These are phyloP conservation scores for Drosophila pseudoobscura DNA, from an alignment of 1,140 invertebrate species.

Conservation along the genomic window DNA sequence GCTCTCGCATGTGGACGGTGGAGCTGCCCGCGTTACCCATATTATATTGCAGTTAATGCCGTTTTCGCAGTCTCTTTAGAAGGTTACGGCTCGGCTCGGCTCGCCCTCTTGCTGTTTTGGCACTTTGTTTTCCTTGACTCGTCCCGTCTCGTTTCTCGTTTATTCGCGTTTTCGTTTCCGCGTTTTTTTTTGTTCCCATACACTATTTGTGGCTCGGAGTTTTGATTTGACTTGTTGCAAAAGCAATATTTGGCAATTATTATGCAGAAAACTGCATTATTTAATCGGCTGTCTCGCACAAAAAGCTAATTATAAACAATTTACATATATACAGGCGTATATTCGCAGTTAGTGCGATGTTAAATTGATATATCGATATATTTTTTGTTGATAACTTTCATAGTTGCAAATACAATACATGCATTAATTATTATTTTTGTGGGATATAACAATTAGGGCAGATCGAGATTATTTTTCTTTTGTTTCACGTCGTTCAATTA, in stretches of 20 bases:
- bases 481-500: too few species aligned
- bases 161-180: conserved; percentile 23
- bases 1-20: conserved; percentile 76
- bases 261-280: conserved; percentile 57
- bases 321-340: conserved; percentile 36
- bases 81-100: conserved; percentile 33
- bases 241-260: conserved; percentile 54
- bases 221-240: conserved; percentile 11
- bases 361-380: too few species aligned
- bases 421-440: too few species aligned
- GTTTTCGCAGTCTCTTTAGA: conserved; percentile 26
- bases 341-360: conserved; percentile 20
- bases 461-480: too few species aligned
- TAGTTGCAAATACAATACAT: too few species aligned
- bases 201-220: conserved; percentile 11
- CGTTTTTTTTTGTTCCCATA: conserved; percentile 16
- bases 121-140: conserved; percentile 54
- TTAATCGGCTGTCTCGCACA: conserved; percentile 69
- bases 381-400: too few species aligned
- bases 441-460: too few species aligned
- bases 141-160: conserved; percentile 21
- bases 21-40: conserved; percentile 82
- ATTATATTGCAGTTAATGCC: conserved; percentile 35
- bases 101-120: conserved; percentile 43
- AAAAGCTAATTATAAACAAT: conserved; percentile 78